Conservation (phyloP, 2,113 vertebrate species). For the Brevimyrus niger region DNA sequence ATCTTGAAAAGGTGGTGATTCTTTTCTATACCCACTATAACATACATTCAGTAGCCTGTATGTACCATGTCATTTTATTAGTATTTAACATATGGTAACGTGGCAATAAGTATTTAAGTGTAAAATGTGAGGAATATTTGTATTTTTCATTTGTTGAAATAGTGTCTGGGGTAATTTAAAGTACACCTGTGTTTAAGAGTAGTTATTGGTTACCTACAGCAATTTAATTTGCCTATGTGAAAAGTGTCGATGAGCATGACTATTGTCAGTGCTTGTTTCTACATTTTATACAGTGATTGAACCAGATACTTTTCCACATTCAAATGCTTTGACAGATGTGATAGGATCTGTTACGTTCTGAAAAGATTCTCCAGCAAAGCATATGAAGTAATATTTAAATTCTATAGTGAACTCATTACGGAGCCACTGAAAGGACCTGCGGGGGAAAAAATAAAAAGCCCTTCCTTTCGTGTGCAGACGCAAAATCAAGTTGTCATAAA, state of each 20-base stretch:
- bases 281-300: neutral
- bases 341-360: neutral
- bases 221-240: neutral
- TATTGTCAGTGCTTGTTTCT: neutral
- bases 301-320: neutral
- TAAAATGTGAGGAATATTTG: neutral
- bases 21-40: neutral
- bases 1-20: too few species aligned
- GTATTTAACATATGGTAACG: neutral
- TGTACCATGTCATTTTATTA: neutral
- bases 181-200: neutral
- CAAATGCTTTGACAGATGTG: neutral
- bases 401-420: neutral
- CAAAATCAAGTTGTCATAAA: too few species aligned
- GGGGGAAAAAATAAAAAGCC: too few species aligned
- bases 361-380: neutral
- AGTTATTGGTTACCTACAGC: neutral
- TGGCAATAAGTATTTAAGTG: neutral
- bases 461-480: too few species aligned
- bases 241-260: neutral
- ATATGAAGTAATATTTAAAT: neutral
- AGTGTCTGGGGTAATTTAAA: neutral
- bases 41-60: neutral
- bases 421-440: too few species aligned
- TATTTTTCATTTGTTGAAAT: neutral